These are phyloP conservation scores for Trichechus manatus DNA, from an alignment of 2,113 vertebrate species.

Conservation along the genomic window DNA sequence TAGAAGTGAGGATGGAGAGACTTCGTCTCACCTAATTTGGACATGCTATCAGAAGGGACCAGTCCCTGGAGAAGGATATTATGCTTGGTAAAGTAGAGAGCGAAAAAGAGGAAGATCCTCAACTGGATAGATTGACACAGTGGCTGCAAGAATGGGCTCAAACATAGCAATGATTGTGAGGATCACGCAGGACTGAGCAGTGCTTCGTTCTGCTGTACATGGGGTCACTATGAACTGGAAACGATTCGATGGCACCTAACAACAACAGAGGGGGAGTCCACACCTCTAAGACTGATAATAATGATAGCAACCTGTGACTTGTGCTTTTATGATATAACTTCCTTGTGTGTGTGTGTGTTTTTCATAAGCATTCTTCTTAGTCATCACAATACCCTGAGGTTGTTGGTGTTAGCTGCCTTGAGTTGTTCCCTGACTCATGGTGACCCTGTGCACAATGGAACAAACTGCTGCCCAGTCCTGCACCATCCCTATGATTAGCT, in stretches of 20 bases:
- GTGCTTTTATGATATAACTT: background rate
- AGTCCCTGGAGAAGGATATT: no score
- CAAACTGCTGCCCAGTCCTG: background rate
- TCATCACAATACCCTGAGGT: background rate
- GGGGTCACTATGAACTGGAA: background rate
- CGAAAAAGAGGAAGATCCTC: no score
- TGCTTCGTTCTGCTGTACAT: background rate
- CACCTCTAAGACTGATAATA: background rate
- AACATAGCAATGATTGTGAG: background rate
- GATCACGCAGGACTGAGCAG: background rate
- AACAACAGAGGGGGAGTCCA: background rate
- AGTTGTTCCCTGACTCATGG: background rate
- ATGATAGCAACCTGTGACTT: background rate
- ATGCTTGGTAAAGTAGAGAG: background rate
- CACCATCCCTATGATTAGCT: background rate
- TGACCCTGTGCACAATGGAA: background rate
- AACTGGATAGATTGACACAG: no score
- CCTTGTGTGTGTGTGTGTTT: background rate
- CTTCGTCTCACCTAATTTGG: no score
- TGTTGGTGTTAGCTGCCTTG: background rate
- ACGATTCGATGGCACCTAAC: background rate
- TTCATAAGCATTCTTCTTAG: background rate
- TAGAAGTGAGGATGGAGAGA: background rate
- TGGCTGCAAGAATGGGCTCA: background rate
- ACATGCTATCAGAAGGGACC: no score